Conservation (phyloP, 2,888 invertebrate species). For the Cancer borealis region DNA sequence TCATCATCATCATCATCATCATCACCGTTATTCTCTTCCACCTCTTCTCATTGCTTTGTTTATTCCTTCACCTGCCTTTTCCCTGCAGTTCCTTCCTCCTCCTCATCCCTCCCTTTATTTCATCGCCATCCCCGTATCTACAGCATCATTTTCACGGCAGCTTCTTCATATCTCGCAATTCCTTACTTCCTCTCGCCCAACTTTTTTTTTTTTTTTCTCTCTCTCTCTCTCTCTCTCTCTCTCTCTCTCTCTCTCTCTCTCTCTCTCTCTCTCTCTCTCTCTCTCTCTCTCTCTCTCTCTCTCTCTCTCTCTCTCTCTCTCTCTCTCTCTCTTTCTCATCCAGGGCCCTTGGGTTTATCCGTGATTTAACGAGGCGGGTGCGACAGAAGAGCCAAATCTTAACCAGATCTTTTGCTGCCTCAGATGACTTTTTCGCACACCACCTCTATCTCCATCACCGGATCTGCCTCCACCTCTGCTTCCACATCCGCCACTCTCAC, state of each 20-base stretch:
- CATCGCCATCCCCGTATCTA: not conserved
- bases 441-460: not conserved
- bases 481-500: too few species aligned
- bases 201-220: too few species aligned
- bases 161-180: not conserved
- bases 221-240: too few species aligned
- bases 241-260: too few species aligned
- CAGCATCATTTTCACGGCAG: not conserved
- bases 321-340: not conserved
- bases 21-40: too few species aligned
- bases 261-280: not conserved
- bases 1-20: too few species aligned
- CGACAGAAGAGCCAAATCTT: not conserved
- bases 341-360: not conserved
- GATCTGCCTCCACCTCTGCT: not conserved
- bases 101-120: not conserved
- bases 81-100: not conserved
- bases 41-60: not conserved
- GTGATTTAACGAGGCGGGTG: conserved; percentile 11
- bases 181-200: too few species aligned
- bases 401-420: not conserved
- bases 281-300: conserved; percentile 8
- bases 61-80: not conserved
- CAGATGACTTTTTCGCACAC: not conserved
- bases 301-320: conserved; percentile 15